Evolutionary conservation across 2,113 vertebrate genomes (phyloP), one percentile per base, ranked within the genome.

Genomic region (Tupaia chinensis): DNA sequence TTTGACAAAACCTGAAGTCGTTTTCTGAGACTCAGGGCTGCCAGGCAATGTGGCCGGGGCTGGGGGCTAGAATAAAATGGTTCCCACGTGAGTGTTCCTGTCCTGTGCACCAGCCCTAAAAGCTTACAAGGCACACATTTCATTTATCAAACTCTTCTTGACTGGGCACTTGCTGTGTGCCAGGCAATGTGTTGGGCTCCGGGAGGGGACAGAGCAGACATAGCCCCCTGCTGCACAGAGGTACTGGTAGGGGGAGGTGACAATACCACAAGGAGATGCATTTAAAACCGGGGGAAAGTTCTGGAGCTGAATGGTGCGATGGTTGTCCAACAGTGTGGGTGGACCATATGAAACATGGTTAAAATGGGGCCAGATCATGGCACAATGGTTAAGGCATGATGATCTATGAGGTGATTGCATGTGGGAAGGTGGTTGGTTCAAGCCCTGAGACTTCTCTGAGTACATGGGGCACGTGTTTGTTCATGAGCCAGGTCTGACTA

Each of bases 201-300:
- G 63, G 27, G 23, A 5, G 78, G 77, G n/a, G 54, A 25, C 5
- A n/a, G 78, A 78, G 53, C 32, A 77, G 86, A 77, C 34, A 22
- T 0, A 5, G 68, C 23, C 2, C 2, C 54, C 68, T 4, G 22
- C 66, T 63, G 0, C 4, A 0, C 5, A n/a, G 32, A 61, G 56
- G 22, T 19, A 1, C 70, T 34, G 5, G 3, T 20, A 6, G 22
- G 63, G n/a, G 34, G 12, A 23, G 14, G 61, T 5, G 15, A 12
- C 8, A 16, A 13, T 3, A 61, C 12, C 12, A 19, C 60, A 44
- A 16, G 44, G 5, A 34, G 78, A 54, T 32, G 14, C 5, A 3
- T 54, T 54, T 81, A 23, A 73, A 69, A 95, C 16, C 0, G 13
- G 68, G 74, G 15, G 17, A 2, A n/a, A 8, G 29, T 34, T 73